These are phyloP conservation scores for Rhombomys opimus DNA, from an alignment of 2,113 vertebrate species.

Conservation along the genomic window DNA sequence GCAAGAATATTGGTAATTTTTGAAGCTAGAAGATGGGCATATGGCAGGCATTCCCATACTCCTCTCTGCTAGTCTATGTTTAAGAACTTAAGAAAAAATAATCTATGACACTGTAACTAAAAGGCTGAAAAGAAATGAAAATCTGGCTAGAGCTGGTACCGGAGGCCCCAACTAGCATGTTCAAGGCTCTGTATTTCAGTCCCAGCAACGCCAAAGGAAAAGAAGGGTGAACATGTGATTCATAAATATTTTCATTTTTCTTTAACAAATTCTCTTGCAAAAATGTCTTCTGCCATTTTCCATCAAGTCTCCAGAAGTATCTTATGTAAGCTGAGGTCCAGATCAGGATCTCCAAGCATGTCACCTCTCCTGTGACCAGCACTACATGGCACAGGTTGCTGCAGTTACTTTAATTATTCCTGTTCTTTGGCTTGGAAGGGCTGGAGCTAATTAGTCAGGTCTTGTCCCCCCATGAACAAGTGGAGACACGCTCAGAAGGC, in stretches of 20 bases:
- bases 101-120: background rate
- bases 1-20: background rate
- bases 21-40: background rate
- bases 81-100: background rate
- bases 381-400: background rate
- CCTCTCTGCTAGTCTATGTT: background rate
- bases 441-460: constrained; percentile 71
- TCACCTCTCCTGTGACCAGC: background rate
- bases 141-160: background rate
- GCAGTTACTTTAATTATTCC: constrained; percentile 58
- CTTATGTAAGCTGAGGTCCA: background rate
- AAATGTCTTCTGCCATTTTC: background rate
- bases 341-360: background rate
- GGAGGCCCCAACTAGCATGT: background rate
- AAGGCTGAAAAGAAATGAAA: background rate
- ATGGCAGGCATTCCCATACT: too few species aligned
- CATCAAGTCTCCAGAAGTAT: background rate
- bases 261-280: background rate
- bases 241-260: constrained; percentile 37
- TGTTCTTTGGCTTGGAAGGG: constrained; percentile 60
- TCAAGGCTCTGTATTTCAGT: background rate
- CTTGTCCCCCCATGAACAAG: background rate
- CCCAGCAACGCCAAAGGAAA: background rate
- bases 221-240: background rate
- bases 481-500: constrained; percentile 40